Evolutionary conservation across 2,797 vertebrate species (phyloP).

Genomic region (Smutsia gigantea): DNA sequence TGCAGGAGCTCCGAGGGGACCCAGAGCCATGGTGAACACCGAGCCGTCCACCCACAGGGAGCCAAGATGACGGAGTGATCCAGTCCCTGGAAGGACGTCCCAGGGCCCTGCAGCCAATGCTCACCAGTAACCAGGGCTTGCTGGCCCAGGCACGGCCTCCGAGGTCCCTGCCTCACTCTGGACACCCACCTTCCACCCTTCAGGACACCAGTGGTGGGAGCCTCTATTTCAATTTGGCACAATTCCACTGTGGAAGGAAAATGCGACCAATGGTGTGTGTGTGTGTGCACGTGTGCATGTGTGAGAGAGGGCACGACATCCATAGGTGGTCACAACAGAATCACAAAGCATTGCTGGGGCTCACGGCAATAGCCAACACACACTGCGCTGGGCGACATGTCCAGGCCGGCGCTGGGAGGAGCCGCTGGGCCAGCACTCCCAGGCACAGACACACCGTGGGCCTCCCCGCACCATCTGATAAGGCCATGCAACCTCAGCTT

Average conservation of each 20-base stretch:
- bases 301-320: too few relatives aligned
- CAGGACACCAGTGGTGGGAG: accelerated
- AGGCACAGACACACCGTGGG: accelerated
- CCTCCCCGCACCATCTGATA: accelerated
- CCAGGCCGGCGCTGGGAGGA: accelerated
- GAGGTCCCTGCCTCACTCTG: accelerated
- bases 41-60: too few relatives aligned
- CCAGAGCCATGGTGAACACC: accelerated
- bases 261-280: accelerated
- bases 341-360: too few relatives aligned
- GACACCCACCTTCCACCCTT: accelerated
- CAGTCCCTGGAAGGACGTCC: neutral
- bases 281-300: too few relatives aligned
- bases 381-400: accelerated
- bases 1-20: neutral
- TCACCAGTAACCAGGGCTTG: accelerated
- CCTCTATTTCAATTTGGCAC: neutral
- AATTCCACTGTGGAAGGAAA: neutral
- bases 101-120: accelerated
- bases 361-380: accelerated
- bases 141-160: accelerated
- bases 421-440: accelerated
- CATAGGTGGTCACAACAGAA: too few relatives aligned
- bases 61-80: accelerated
- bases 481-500: neutral